Percentiles rank a stretch among this genome's conserved stretches.
These are phyloP conservation scores for Amblyteles armatorius DNA, from an alignment of 2,888 invertebrate genomes.

Conservation along the genomic window DNA sequence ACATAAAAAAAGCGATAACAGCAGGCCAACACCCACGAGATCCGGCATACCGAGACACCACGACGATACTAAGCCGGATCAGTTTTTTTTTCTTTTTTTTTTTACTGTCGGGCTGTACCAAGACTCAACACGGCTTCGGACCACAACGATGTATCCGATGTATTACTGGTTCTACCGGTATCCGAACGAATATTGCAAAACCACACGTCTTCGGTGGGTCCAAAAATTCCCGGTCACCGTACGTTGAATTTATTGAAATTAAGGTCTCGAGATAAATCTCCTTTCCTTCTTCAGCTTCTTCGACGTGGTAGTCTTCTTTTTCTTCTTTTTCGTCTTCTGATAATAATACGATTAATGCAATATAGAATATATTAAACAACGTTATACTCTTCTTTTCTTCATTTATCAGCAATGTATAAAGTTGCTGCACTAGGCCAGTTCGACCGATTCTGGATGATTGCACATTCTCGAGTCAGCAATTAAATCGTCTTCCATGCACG, in stretches of 20 bases:
- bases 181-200: slow-evolving; percentile 55
- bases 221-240: slow-evolving; percentile 29
- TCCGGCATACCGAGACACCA: slow-evolving; percentile 25
- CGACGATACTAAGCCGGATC: slow-evolving; percentile 23
- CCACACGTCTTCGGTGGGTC: slow-evolving; percentile 30
- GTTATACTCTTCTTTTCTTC: background rate
- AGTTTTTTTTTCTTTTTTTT: slow-evolving; percentile 10
- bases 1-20: slow-evolving; percentile 10
- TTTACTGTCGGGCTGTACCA: slow-evolving; percentile 18
- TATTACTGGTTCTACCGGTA: slow-evolving; percentile 68
- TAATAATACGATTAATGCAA: background rate
- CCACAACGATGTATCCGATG: slow-evolving; percentile 54
- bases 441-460: background rate
- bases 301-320: background rate
- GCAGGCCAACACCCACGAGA: background rate
- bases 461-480: background rate
- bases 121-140: slow-evolving; percentile 44
- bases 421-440: background rate
- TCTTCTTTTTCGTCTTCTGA: background rate
- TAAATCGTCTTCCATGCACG: no score
- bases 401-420: background rate
- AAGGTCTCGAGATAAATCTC: background rate
- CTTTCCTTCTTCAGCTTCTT: background rate
- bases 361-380: background rate
- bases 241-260: slow-evolving; percentile 15